phyloP scores from a whole-genome alignment of 2,797 vertebrate species.

The Leptodactylus fallax region DNA sequence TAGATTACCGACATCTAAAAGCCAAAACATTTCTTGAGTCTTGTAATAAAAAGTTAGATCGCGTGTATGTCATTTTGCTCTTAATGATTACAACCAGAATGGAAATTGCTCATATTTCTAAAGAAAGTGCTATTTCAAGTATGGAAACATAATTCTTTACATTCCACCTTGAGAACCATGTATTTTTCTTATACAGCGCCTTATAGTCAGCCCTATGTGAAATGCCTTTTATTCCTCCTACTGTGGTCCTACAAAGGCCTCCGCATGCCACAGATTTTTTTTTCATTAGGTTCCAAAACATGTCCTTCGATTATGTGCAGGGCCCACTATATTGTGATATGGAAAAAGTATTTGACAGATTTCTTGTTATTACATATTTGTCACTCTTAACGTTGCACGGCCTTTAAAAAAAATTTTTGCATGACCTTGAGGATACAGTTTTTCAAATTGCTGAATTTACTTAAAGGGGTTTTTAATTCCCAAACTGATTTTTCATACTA shows the following conservation, averaged over 20 bases:
- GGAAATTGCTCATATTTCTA: background rate
- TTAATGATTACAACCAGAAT: background rate
- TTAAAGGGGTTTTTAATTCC: no score
- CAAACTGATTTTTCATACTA: no score
- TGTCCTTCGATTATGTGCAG: background rate
- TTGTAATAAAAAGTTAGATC: background rate
- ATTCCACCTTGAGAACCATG: no score
- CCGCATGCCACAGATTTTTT: background rate
- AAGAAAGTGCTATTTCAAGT: background rate
- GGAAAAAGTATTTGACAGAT: background rate
- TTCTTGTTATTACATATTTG: background rate
- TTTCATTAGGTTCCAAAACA: background rate
- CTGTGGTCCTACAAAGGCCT: background rate
- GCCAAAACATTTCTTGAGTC: background rate
- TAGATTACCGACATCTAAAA: constrained; percentile 3
- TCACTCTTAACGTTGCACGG: no score
- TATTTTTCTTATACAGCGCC: background rate
- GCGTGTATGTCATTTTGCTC: background rate
- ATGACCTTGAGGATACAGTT: no score
- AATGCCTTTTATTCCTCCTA: background rate
- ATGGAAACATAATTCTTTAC: no score
- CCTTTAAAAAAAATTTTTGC: background rate
- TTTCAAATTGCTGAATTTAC: no score
- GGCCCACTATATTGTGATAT: background rate
- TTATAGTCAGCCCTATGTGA: background rate